Conservation (phyloP, 2,888 invertebrate species). For the Listrodromus nycthemerus region DNA sequence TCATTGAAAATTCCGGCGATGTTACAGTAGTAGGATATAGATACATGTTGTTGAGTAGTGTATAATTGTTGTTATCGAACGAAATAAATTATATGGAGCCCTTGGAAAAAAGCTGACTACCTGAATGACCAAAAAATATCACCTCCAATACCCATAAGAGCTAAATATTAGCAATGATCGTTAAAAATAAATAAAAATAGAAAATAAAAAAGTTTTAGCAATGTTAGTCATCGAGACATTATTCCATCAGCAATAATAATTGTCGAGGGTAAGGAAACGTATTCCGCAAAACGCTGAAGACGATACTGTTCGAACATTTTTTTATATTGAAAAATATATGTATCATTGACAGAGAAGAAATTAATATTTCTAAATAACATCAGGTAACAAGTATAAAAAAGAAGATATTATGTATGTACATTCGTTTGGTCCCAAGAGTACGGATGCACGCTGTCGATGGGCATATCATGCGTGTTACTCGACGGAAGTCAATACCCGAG, state of each 20-base stretch:
- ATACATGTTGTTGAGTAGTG: conserved; percentile 20
- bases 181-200: background rate
- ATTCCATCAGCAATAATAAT: background rate
- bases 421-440: conserved; percentile 40
- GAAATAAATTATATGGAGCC: conserved; percentile 13
- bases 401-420: conserved; percentile 62
- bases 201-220: too few relatives aligned
- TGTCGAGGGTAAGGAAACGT: conserved; percentile 10
- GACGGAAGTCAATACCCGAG: conserved; percentile 14
- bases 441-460: conserved; percentile 20
- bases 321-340: conserved; percentile 54
- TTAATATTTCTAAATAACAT: conserved; percentile 46
- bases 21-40: background rate
- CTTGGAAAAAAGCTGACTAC: background rate
- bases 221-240: background rate
- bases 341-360: conserved; percentile 34
- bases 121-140: conserved; percentile 24
- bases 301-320: conserved; percentile 13
- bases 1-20: background rate
- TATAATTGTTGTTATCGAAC: conserved; percentile 13
- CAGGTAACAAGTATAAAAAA: conserved; percentile 61
- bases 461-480: conserved; percentile 18
- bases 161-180: background rate
- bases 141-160: background rate
- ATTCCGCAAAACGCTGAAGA: background rate